phyloP scores from a whole-genome alignment of 1,140 invertebrate genomes.

The Drosophila grimshawi region DNA sequence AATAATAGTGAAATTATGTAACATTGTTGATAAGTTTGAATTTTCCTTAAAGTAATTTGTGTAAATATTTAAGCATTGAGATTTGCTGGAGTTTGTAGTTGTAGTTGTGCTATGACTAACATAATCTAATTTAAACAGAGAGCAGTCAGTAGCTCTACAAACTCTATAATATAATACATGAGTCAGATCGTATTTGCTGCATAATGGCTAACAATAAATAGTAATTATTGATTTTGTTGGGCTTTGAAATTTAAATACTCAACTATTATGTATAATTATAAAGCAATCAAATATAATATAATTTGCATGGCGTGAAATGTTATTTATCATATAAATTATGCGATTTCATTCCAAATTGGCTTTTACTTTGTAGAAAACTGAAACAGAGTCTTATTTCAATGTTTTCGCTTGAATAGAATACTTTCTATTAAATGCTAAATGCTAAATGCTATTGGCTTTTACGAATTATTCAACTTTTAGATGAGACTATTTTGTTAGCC shows the following conservation, averaged over 20 bases:
- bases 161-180: not conserved
- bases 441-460: too few species aligned
- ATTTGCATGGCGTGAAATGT: not conserved
- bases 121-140: not conserved
- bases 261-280: not conserved
- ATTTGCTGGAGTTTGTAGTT: too few species aligned
- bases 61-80: too few species aligned
- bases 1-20: not conserved
- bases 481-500: slow-evolving; percentile 21
- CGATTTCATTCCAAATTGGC: not conserved
- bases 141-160: too few species aligned
- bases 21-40: too few species aligned
- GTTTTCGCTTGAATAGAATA: too few species aligned
- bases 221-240: not conserved
- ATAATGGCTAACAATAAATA: not conserved
- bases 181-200: not conserved
- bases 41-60: not conserved
- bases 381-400: too few species aligned
- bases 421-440: too few species aligned
- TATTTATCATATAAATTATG: not conserved
- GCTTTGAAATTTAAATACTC: not conserved
- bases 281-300: not conserved
- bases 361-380: too few species aligned
- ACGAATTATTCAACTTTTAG: not conserved
- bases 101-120: too few species aligned